Base-by-base conservation (phyloP, 2,113 vertebrate species). In the Damaliscus lunatus region DNA sequence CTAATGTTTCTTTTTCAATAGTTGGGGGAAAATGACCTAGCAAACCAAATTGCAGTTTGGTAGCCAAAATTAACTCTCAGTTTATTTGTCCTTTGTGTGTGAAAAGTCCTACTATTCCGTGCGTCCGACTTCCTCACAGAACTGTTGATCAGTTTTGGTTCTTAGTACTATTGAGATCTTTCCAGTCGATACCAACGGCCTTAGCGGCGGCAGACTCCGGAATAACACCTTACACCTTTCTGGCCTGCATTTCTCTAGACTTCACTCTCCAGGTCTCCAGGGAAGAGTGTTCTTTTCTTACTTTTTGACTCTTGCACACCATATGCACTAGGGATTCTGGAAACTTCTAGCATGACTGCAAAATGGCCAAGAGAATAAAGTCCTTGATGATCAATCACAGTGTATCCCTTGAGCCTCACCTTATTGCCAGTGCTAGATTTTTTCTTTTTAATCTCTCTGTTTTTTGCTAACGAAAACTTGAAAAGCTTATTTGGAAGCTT, bases 21-120 rank as follows among this genome's bases (percentile, higher is more conserved):
- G 98, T 98, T 98, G 98, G 98, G 98, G 98, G 98, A 90, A 98
- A 99, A 98, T 99, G 98, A 99, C 99, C 99, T 99, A 99, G 99
- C 99, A 99, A 99, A 99, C 99, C 99, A 99, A 99, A 99, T 99
- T 98, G 98, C 98, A 99, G 98, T 99, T 99, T 99, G 99, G 99
- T 99, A 99, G 99, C 99, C 99, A 99, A 99, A 99, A 99, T 98
- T 98, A 99, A 99, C 98, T 99, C 98, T 99, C 98, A 98, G 98
- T 98, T 99, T 98, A 97, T 99, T 98, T 99, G 98, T 99, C 98
- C 97, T 98, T 98, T 98, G 98, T 98, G 97, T 99, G 98, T 98
- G 98, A 99, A 98, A 99, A 99, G 98, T 99, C 98, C 97, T 98
- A 93, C 98, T 98, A 98, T 98, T 98, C 97, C 95, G 91, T 97